Evolutionary conservation across 2,888 invertebrate species (phyloP).

Genomic region (Hydroisotoma schaefferi): DNA sequence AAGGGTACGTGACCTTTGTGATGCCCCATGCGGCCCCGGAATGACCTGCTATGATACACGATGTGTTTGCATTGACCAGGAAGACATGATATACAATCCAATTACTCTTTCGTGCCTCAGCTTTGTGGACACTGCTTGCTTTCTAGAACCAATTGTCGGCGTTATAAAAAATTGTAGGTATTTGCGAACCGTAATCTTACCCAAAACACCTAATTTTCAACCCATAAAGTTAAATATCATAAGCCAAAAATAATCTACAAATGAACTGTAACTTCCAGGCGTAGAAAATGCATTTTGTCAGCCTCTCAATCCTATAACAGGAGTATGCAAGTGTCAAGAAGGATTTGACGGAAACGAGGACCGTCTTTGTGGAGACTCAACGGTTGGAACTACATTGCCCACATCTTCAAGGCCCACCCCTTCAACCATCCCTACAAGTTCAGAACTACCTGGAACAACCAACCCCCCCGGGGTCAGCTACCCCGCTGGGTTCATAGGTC

Average conservation of each 20-base stretch:
- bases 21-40: background rate
- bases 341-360: background rate
- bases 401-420: background rate
- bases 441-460: background rate
- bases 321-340: background rate
- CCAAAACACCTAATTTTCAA: too few relatives aligned
- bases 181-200: too few relatives aligned
- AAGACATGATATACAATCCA: conserved; percentile 11
- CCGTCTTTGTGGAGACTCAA: background rate
- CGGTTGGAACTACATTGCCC: background rate
- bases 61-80: conserved; percentile 10
- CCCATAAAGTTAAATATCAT: too few relatives aligned
- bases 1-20: background rate
- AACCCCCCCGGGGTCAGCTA: background rate
- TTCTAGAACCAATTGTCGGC: conserved; percentile 6
- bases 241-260: too few relatives aligned
- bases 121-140: conserved; percentile 11
- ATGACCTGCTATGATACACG: background rate
- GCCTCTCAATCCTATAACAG: background rate
- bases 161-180: conserved; percentile 9
- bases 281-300: background rate
- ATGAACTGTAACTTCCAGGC: too few relatives aligned
- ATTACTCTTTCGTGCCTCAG: conserved; percentile 6
- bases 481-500: conserved; percentile 9
- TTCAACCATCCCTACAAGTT: background rate